Evolutionary conservation across 2,888 invertebrate genomes (phyloP), one percentile per base, ranked within the genome.

Genomic region (Zygaena filipendulae): DNA sequence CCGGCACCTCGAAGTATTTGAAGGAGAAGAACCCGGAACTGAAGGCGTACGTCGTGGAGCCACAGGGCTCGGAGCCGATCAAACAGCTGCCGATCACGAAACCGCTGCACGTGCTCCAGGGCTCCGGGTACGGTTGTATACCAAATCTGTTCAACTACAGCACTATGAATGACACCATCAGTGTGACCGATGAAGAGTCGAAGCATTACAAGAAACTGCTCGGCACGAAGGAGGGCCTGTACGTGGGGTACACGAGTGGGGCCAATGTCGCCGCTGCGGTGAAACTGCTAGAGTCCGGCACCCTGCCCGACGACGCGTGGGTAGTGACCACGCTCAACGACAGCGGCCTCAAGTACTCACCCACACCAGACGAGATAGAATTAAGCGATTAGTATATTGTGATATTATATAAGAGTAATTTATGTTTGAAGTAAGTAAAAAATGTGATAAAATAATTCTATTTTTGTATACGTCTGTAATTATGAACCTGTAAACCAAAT

Each of bases 221-320:
- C 6, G 77, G 77, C 6, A 49, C 58, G 33, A 70, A 69, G 39
- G 77, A 79, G 38, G 77, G 77, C 9, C 32, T 79, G 32, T 79
- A 59, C 37, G 70, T 75, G 16, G 77, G 77, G 3, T 79, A 72
- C 40, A 77, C 79, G 3, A 75, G 75, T 29, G 79, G 63, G 0
- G 77, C 75, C 2, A 77, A 77, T 31, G 63, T 75, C 4, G 75
- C 75, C 3, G 79, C 74, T 1, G 75, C 77, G 0, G 67, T 72
- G 3, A 62, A 68, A 27, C 49, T 79, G 19, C 36, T 79, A 32
- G 43, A 67, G 23, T 74, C 75, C 2, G 77, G 79, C 0, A 40
- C 43, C 29, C 35, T 79, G 11, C 66, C 72, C 1, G 40, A 58
- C 16, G 66, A 74, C 37, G 56, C 79, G 2, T 77, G 77, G 68